A percentile compares a stretch with the other conserved stretches of the same genome.
Evolutionary conservation across 2,113 vertebrate genomes (phyloP).

Genomic region (Tiliqua scincoides): DNA sequence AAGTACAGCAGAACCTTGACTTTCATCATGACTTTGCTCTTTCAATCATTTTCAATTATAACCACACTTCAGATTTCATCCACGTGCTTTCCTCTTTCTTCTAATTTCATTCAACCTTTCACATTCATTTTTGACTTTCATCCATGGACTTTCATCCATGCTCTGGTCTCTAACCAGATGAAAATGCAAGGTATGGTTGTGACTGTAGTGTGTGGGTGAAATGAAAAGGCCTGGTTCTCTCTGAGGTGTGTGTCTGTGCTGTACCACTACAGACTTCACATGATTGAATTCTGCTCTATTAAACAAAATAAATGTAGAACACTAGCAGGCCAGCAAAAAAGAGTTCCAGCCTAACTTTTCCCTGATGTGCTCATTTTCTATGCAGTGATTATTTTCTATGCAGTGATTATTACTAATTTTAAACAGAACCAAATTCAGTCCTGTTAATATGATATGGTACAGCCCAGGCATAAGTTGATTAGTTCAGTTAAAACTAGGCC

Average conservation of each 20-base stretch:
- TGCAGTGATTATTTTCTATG: not conserved
- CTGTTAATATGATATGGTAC: not conserved
- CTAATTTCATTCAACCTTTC: too few species aligned
- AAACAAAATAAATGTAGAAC: not conserved
- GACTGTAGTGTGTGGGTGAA: not conserved
- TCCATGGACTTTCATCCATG: too few species aligned
- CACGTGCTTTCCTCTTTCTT: too few species aligned
- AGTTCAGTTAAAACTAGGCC: not conserved
- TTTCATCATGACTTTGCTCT: too few species aligned
- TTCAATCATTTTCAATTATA: too few species aligned
- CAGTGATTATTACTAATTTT: not conserved
- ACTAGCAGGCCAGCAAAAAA: not conserved
- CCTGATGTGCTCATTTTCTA: not conserved
- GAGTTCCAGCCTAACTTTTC: too few species aligned
- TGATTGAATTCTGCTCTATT: not conserved
- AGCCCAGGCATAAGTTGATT: not conserved
- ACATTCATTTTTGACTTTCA: too few species aligned
- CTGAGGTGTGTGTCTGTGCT: not conserved
- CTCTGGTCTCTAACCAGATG: too few species aligned
- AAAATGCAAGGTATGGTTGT: not conserved
- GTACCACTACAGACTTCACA: not conserved
- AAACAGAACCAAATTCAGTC: not conserved
- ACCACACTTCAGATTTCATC: too few species aligned
- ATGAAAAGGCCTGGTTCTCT: not conserved
- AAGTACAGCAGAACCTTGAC: too few species aligned